Base-by-base conservation (phyloP, 2,888 invertebrate genomes). In the Drosophila ezoana region DNA sequence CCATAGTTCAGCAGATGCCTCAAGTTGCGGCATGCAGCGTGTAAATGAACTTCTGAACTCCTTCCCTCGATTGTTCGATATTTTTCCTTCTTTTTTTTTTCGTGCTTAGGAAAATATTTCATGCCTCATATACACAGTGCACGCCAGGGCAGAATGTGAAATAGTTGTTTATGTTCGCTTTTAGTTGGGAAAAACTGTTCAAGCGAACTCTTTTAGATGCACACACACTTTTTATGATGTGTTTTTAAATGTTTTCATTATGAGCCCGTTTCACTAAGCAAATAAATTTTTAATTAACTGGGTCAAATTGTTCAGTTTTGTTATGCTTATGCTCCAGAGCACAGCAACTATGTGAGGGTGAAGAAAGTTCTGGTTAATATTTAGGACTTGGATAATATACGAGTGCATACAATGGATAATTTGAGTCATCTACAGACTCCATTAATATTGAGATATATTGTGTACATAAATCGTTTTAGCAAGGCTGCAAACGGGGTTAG, bases 241-340 rank as follows among this genome's bases (percentile, higher is more conserved):
- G 88, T 73, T 84, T 73, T 84, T 78, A 87, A 87, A 89, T 84
- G 89, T 72, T 76, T 79, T 68, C 70, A 81, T 84, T 84, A 87
- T 84, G 67, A 87, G 69, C 56, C 56, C 66, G 69, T 76, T 89
- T 81, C 81, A 84, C 73, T 84, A 73, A 72, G 87, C 71, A 81
- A 68, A 84, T 81, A 81, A 70, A 87, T 88, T 78, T 58, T 14
- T 28, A 40, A 81, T 67, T 70, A 64, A 85, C 76, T 81, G 59
- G 85, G 85, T 82, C 81, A 76, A 67, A 62, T 59, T 60, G 47
- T 60, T 67, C 13, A 32, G 18, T 66, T 43, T 56, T 49, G 41
- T 59, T 63, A 38, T 44, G 37, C 16, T 41, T 33, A 23, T 40
- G 54, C 20, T 8, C 10, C n/a, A 16, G 3, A 35, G 32, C 38